A percentile compares a stretch with the other conserved stretches of the same genome.
Conservation (phyloP, 2,888 invertebrate species). For the Polymixis lichenea region DNA sequence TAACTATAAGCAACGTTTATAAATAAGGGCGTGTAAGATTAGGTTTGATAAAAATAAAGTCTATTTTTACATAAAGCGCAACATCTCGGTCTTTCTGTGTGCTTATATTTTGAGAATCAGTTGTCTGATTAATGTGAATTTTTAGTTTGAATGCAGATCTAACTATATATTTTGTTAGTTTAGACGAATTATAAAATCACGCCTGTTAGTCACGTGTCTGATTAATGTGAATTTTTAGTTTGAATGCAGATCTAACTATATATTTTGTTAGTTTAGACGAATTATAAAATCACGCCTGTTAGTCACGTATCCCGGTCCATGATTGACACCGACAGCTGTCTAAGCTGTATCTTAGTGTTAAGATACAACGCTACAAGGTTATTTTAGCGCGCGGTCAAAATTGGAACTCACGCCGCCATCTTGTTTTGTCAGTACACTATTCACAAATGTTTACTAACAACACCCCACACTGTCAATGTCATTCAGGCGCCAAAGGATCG, state of each 20-base stretch:
- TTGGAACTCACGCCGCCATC: neutral
- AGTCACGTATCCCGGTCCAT: neutral
- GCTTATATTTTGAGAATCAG: neutral
- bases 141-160: neutral
- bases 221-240: neutral
- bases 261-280: neutral
- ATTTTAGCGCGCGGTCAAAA: no score
- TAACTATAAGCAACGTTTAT: no score
- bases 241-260: neutral
- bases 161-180: neutral
- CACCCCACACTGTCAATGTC: neutral
- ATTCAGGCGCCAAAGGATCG: neutral
- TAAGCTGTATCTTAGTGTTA: neutral
- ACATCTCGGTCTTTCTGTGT: neutral
- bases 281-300: neutral
- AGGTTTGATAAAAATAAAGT: slow-evolving; percentile 2
- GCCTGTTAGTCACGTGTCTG: neutral
- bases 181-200: no score
- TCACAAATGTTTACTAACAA: neutral
- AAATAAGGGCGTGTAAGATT: no score
- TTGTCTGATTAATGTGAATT: no score
- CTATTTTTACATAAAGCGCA: neutral
- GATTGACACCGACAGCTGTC: no score
- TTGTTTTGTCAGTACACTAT: neutral
- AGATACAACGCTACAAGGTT: neutral